phyloP scores from a whole-genome alignment of 2,888 invertebrate species.

The Thalpophila matura region DNA sequence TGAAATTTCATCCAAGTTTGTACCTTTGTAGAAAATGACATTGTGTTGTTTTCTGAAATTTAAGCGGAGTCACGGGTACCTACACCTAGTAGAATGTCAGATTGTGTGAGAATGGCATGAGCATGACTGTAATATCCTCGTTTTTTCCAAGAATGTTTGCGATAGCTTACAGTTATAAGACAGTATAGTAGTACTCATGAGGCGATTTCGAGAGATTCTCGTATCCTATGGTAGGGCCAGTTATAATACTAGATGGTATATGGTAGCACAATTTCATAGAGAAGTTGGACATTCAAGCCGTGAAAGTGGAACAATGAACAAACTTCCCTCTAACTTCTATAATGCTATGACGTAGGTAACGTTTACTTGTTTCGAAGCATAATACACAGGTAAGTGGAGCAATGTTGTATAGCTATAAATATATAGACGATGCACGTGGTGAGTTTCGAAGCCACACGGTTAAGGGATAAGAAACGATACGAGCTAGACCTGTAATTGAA shows the following conservation, averaged over 20 bases:
- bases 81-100: too few species aligned
- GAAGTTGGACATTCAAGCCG: constrained; percentile 21
- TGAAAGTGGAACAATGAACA: constrained; percentile 48
- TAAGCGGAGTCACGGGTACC: too few species aligned
- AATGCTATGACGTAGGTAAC: constrained; percentile 10
- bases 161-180: too few species aligned
- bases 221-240: background rate
- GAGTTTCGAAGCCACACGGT: constrained; percentile 37
- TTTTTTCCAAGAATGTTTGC: background rate
- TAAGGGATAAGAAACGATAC: constrained; percentile 20
- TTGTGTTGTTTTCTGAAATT: too few species aligned
- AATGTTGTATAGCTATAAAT: constrained; percentile 5
- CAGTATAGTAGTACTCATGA: too few species aligned
- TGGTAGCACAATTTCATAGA: constrained; percentile 6
- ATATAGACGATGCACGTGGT: constrained; percentile 17
- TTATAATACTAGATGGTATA: constrained; percentile 2
- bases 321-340: constrained; percentile 25
- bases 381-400: constrained; percentile 15
- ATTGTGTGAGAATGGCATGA: too few species aligned
- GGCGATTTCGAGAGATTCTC: background rate
- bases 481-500: constrained; percentile 20
- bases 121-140: too few species aligned
- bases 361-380: constrained; percentile 25
- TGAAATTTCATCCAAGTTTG: too few species aligned
- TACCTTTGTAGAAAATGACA: too few species aligned